Base-by-base conservation (phyloP, 2,888 invertebrate species). In the Andrena bicolor region DNA sequence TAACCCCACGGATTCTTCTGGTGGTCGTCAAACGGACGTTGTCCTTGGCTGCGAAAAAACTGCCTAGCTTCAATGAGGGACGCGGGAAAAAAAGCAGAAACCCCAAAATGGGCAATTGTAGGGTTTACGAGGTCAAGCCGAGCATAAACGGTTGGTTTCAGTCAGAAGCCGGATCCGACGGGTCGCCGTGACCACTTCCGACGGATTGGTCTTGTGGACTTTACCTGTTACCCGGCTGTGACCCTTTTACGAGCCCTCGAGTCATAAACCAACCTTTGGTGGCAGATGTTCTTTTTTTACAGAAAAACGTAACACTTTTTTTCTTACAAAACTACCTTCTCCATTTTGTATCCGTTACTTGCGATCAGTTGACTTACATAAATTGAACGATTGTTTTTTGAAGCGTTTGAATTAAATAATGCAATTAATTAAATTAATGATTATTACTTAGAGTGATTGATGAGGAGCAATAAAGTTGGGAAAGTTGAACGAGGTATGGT, bases 1-100 rank as follows among this genome's bases (percentile, higher is more conserved):
- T 92, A 92, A 92, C 92, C 90, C 92, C 88, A 90, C 89, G 83
- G 74, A 41, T 41, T 41, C 83, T 82, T 82, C 85, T 83, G 72
- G 71, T 73, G 60, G 56, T 83, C 83, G 85, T 89, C 87, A 89
- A 88, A 89, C 88, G 85, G 88, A 80, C 85, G 84, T 78, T 87
- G 90, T 90, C 92, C 91, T 92, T 91, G 89, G 72, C 76, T 71
- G 76, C 16, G 73, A 81, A 86, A 85, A 85, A 76, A 78, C 16
- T 32, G 71, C 69, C 64, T 23, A 49, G 70, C 79, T 81, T 80
- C 73, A 84, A 80, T 81, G 35, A 80, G 79, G 79, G 76, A 58
- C 73, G 80, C 72, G 81, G 85, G 87, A 89, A 90, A 90, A 90
- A 89, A 89, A 80, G 83, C 82, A 80, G 80, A 85, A 88, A 82